A percentile compares a stretch with the other conserved stretches of the same genome.
These are phyloP conservation scores for Dreissena rostriformis DNA, from an alignment of 1,140 invertebrate species.

Conservation along the genomic window DNA sequence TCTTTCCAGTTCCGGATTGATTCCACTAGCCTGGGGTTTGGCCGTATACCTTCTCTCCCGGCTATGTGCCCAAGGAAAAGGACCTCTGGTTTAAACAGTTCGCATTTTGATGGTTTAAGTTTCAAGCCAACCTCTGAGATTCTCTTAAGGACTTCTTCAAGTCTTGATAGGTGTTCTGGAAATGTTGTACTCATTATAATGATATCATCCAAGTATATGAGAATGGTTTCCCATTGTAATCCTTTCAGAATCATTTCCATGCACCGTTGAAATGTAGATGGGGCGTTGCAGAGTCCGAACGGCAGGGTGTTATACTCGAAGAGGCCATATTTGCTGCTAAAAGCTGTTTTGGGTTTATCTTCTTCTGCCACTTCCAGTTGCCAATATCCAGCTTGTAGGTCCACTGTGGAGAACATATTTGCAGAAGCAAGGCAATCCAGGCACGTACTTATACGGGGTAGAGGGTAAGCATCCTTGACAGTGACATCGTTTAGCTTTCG, in stretches of 20 bases:
- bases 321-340: slow-evolving; percentile 25
- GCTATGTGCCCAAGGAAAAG: slow-evolving; percentile 35
- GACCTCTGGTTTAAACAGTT: slow-evolving; percentile 29
- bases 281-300: too few species aligned
- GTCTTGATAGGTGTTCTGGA: background rate
- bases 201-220: slow-evolving; percentile 47
- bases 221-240: slow-evolving; percentile 31
- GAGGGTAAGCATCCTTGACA: slow-evolving; percentile 24
- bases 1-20: too few species aligned
- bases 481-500: slow-evolving; percentile 17
- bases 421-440: slow-evolving; percentile 37
- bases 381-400: slow-evolving; percentile 30
- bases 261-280: slow-evolving; percentile 26
- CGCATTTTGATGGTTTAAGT: slow-evolving; percentile 29
- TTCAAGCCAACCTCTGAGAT: slow-evolving; percentile 1
- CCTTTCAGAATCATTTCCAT: slow-evolving; percentile 38
- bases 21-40: background rate
- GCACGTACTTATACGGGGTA: slow-evolving; percentile 27
- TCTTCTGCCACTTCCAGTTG: slow-evolving; percentile 14
- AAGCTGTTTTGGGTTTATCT: slow-evolving; percentile 38
- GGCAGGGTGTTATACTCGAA: slow-evolving; percentile 37
- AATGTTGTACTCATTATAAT: slow-evolving; percentile 19
- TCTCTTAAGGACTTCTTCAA: slow-evolving; percentile 8
- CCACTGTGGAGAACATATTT: slow-evolving; percentile 33
- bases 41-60: background rate